Evolutionary conservation across 2,797 vertebrate genomes (phyloP).

Genomic region (Jordanella pulchra): DNA sequence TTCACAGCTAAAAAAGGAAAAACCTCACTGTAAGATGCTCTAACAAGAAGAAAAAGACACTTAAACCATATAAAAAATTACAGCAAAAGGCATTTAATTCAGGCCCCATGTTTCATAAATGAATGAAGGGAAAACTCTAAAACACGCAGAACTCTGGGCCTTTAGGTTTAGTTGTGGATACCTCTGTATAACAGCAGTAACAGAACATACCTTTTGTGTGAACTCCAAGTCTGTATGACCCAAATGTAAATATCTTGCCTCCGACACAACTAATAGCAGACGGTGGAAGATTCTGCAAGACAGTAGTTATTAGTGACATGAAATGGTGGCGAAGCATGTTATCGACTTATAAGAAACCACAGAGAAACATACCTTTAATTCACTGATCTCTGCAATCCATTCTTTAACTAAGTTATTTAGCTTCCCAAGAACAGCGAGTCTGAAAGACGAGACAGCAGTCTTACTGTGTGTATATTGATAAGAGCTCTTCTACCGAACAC

Average conservation of each 20-base stretch:
- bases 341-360: neutral
- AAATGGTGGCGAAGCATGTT: neutral
- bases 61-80: neutral
- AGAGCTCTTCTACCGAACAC: neutral
- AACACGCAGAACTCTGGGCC: neutral
- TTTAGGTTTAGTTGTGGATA: neutral
- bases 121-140: neutral
- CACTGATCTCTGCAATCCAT: conserved; percentile 94
- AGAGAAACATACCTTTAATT: conserved; percentile 87
- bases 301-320: neutral
- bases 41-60: neutral
- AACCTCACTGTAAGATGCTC: too few relatives aligned
- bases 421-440: conserved; percentile 91
- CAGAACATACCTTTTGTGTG: conserved; percentile 92
- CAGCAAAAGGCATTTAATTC: neutral
- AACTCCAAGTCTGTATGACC: conserved; percentile 96
- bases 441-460: conserved; percentile 66
- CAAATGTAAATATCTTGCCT: conserved; percentile 98
- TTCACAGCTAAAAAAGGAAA: neutral
- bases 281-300: conserved; percentile 87
- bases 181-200: neutral
- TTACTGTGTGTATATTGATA: neutral
- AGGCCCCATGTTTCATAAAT: too few relatives aligned
- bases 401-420: conserved; percentile 94
- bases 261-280: conserved; percentile 85